phyloP scores from a whole-genome alignment of 2,797 vertebrate genomes.

The Pseudochirops cupreus region DNA sequence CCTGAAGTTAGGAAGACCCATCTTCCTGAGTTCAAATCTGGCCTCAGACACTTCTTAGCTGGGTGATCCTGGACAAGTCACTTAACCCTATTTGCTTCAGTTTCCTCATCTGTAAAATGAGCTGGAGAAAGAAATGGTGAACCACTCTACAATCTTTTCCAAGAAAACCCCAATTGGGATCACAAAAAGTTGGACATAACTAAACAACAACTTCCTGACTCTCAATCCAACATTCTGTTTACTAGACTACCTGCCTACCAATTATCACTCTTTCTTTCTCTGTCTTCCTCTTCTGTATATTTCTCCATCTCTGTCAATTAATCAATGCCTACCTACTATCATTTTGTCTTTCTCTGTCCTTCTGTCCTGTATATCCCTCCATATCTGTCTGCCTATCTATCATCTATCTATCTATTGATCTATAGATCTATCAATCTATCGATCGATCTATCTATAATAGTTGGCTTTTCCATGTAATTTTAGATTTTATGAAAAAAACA shows the following conservation, averaged over 20 bases:
- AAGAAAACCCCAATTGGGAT: background rate
- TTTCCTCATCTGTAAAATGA: background rate
- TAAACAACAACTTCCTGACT: background rate
- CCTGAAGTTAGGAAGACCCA: background rate
- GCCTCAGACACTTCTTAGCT: background rate
- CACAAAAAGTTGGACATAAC: background rate
- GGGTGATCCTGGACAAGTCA: background rate
- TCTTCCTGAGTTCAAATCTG: background rate
- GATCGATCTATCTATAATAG: background rate
- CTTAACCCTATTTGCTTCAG: background rate
- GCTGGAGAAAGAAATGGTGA: background rate
- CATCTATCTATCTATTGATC: too few relatives aligned
- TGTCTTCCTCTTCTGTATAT: too few relatives aligned
- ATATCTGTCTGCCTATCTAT: too few relatives aligned
- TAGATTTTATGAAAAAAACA: background rate
- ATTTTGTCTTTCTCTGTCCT: too few relatives aligned
- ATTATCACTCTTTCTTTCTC: too few relatives aligned
- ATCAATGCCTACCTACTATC: too few relatives aligned
- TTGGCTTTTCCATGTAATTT: background rate
- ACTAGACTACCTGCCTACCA: background rate
- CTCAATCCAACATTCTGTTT: background rate
- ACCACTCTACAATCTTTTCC: background rate
- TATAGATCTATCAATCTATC: too few relatives aligned
- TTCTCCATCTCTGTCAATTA: too few relatives aligned
- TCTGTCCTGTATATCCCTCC: too few relatives aligned